Percentiles rank a stretch among this genome's conserved stretches.
These are phyloP conservation scores for Paracyprichromis sp. DNA, from an alignment of 2,113 vertebrate species.

Conservation along the genomic window DNA sequence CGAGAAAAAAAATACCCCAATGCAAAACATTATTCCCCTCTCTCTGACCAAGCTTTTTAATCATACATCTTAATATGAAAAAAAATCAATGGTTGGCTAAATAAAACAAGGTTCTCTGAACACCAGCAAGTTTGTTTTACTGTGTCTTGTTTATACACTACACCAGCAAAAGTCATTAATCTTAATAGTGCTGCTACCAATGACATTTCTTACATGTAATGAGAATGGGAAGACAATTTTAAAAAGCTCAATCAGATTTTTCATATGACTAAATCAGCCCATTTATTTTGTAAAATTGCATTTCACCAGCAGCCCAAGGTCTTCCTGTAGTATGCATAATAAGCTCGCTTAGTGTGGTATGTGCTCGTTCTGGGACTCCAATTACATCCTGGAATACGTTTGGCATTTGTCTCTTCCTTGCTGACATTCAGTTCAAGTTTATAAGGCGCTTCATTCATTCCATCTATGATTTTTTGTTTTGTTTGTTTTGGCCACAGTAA, in stretches of 20 bases:
- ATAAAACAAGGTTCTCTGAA: background rate
- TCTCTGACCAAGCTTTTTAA: background rate
- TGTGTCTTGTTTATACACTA: background rate
- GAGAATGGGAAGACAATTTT: background rate
- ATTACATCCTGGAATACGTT: slow-evolving; percentile 51
- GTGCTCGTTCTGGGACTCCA: slow-evolving; percentile 45
- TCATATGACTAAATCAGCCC: slow-evolving; percentile 7
- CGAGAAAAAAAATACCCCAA: background rate
- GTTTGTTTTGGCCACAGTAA: background rate
- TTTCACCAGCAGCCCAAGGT: slow-evolving; percentile 23
- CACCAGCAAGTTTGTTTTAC: background rate
- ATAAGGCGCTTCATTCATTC: background rate
- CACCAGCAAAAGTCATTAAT: background rate
- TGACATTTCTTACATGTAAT: slow-evolving; percentile 6
- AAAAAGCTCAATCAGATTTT: slow-evolving; percentile 21
- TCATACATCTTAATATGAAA: background rate
- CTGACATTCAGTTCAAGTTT: slow-evolving; percentile 47
- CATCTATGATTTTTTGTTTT: slow-evolving; percentile 1
- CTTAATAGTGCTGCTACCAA: background rate
- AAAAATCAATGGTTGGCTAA: background rate
- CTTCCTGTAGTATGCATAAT: slow-evolving; percentile 20
- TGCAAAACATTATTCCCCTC: background rate
- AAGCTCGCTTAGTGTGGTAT: slow-evolving; percentile 8
- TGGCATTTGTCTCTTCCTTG: slow-evolving; percentile 23
- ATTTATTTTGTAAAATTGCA: slow-evolving; percentile 40